Conservation (phyloP, 2,797 vertebrate species). For the Lepilemur ruficaudatus region DNA sequence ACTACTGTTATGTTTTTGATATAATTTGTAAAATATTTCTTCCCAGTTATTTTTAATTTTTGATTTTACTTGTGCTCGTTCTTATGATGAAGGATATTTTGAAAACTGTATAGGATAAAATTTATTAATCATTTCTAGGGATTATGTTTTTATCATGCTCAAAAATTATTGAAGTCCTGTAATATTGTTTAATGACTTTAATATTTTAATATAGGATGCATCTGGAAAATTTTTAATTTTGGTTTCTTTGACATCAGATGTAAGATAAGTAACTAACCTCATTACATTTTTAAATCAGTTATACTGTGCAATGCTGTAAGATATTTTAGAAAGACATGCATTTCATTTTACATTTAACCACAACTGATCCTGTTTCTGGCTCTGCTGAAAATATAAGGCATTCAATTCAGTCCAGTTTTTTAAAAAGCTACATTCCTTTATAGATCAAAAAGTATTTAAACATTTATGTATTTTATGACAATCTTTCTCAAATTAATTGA, state of each 20-base stretch:
- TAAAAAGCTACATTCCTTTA: not conserved
- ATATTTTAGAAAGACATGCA: not conserved
- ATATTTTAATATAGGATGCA: not conserved
- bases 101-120: not conserved
- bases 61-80: not conserved
- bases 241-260: no score
- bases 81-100: not conserved
- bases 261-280: not conserved
- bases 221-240: not conserved
- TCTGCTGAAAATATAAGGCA: not conserved
- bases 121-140: not conserved
- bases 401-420: not conserved
- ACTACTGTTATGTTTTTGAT: not conserved
- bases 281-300: not conserved
- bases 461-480: not conserved
- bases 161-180: not conserved
- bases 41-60: not conserved
- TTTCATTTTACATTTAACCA: not conserved
- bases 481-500: not conserved
- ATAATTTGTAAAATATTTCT: not conserved
- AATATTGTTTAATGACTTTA: not conserved
- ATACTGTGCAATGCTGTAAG: not conserved
- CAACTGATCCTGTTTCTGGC: not conserved
- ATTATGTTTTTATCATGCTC: not conserved
- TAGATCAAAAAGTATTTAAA: not conserved